Base-by-base conservation (phyloP, 2,888 invertebrate genomes). In the Lasioglossum marginatum region DNA sequence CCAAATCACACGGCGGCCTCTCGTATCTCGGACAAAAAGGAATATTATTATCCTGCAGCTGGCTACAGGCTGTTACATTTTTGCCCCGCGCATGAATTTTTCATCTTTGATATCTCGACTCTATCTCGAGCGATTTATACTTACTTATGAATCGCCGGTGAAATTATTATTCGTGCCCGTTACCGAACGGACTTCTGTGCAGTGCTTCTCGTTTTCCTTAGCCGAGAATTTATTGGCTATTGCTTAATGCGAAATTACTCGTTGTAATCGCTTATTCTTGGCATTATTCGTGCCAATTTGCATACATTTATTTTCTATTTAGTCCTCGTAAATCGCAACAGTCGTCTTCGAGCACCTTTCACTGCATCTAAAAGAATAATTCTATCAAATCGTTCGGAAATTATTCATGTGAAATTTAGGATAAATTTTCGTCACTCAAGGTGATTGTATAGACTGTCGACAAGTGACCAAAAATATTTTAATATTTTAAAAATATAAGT, bases 1-100 rank as follows among this genome's bases (percentile, higher is more conserved):
- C 87, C 86, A 84, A 89, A 89, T 89, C 89, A 89, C 81, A 86
- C 77, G 89, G 87, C 85, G 89, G 86, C 82, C 81, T 81, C 78
- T 73, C 77, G 79, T 75, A 83, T 81, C 73, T 87, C 85, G 40
- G 63, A 43, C 87, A 83, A 88, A 83, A 83, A 78, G 81, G 82
- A 88, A 88, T 83, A 86, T 83, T 81, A 87, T 87, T 86, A 83
- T 83, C 81, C 57, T 27, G 70, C 73, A 40, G 60, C 63, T 75
- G 48, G 70, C 68, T 77, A 76, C 66, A 77, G 79, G 68, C 34
- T 31, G 77, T 57, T 82, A 68, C 82, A 78, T 48, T 81, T 86
- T 74, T 52, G 77, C 48, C 19, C 48, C 60, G 37, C 12, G 82
- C 60, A 43, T 37, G 27, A 19, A 37, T 27, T 57, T 60, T 73